These are phyloP conservation scores for Hirundichthys speculiger DNA, from an alignment of 2,113 vertebrate genomes.

Conservation along the genomic window DNA sequence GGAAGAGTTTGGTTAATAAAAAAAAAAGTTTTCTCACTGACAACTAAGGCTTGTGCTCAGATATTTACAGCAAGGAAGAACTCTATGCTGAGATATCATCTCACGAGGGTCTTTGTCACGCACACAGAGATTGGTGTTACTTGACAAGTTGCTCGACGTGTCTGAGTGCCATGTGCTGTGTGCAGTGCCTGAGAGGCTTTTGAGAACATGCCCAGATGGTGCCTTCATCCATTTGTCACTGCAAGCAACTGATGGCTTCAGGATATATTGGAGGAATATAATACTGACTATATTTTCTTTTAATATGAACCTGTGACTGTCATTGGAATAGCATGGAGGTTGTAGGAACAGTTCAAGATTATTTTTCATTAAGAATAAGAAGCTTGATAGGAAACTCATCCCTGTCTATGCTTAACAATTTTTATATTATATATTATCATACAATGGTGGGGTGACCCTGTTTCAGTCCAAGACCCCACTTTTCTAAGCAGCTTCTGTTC, in stretches of 20 bases:
- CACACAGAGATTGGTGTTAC: constrained; percentile 58
- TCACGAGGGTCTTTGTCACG: constrained; percentile 58
- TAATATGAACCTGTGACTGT: not conserved
- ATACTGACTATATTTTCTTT: constrained; percentile 20
- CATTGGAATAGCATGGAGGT: not conserved
- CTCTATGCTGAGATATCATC: constrained; percentile 52
- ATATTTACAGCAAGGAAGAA: constrained; percentile 61
- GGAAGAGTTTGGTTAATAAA: constrained; percentile 44
- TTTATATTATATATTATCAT: no score
- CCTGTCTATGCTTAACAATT: no score
- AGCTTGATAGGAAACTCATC: no score
- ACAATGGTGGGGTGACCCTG: no score
- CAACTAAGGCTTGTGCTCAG: constrained; percentile 45
- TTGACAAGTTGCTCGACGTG: constrained; percentile 48
- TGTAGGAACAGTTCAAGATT: not conserved
- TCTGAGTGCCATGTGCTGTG: constrained; percentile 57
- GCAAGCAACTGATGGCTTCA: constrained; percentile 47
- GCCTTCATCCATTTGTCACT: constrained; percentile 44
- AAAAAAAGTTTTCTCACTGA: constrained; percentile 56
- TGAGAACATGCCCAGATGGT: constrained; percentile 65
- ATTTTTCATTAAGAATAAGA: no score
- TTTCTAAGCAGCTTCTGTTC: no score
- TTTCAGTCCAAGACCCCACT: no score
- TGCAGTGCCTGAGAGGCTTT: constrained; percentile 55
- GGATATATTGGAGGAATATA: constrained; percentile 22